phyloP scores from a whole-genome alignment of 2,797 vertebrate species.

The Urophycis tenuis region DNA sequence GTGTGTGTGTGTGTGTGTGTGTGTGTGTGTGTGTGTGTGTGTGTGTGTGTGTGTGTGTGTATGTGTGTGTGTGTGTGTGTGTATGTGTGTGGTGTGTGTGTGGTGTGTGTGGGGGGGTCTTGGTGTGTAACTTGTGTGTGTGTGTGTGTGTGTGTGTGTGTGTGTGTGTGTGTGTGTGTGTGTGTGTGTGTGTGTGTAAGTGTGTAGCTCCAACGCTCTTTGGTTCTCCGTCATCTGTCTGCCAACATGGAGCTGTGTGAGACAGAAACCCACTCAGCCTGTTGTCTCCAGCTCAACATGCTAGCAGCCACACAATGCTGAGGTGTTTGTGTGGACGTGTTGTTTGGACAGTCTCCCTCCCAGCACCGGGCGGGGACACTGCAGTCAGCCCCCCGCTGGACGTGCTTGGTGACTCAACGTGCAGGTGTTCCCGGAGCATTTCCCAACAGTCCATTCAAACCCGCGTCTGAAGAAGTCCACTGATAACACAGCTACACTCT shows the following conservation, averaged over 20 bases:
- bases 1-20: slow-evolving; percentile 9
- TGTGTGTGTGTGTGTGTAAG: slow-evolving; percentile 19
- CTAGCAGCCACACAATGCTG: slow-evolving; percentile 26
- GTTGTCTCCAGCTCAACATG: slow-evolving; percentile 39
- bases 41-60: neutral
- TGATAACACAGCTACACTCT: slow-evolving; percentile 40
- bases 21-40: neutral
- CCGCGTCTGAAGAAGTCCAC: slow-evolving; percentile 35
- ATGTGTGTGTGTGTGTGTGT: neutral
- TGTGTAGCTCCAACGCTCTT: slow-evolving; percentile 37
- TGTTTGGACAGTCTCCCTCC: neutral
- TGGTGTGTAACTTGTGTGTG: slow-evolving; percentile 1
- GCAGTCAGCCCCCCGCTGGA: slow-evolving; percentile 2
- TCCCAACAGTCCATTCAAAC: slow-evolving; percentile 44
- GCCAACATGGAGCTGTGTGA: slow-evolving; percentile 52
- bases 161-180: slow-evolving; percentile 10
- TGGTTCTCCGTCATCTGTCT: slow-evolving; percentile 55
- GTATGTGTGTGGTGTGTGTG: neutral
- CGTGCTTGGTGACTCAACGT: slow-evolving; percentile 17
- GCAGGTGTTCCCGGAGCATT: slow-evolving; percentile 34
- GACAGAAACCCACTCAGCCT: slow-evolving; percentile 49
- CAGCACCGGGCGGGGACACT: neutral
- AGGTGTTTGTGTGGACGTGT: neutral
- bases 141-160: neutral
- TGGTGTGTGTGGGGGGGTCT: slow-evolving; percentile 1